Evolutionary conservation across 2,888 invertebrate genomes (phyloP).

Genomic region (Syritta pipiens): DNA sequence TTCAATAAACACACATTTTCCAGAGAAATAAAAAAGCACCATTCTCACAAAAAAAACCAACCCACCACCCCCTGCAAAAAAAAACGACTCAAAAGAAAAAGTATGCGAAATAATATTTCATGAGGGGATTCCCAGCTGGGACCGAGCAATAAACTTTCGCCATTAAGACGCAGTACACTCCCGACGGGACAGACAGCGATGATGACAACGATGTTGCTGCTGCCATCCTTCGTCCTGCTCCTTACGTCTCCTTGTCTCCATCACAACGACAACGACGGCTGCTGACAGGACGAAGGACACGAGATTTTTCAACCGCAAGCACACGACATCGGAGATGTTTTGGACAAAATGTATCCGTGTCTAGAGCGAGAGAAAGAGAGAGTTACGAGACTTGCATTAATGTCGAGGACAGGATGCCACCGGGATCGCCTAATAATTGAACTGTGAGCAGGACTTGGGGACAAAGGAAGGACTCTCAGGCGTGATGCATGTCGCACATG

Average conservation of each 20-base stretch:
- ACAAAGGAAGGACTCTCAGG: too few relatives aligned
- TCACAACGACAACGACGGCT: not conserved
- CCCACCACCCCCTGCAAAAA: not conserved
- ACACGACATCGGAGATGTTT: too few relatives aligned
- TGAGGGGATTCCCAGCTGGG: constrained; percentile 22
- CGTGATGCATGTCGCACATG: too few relatives aligned
- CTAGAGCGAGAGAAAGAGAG: too few relatives aligned
- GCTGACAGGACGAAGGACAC: not conserved
- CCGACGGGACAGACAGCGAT: constrained; percentile 22
- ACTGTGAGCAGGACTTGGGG: not conserved
- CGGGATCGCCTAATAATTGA: not conserved
- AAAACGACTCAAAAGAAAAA: not conserved
- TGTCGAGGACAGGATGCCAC: not conserved
- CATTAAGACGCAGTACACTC: constrained; percentile 12
- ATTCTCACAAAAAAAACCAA: not conserved
- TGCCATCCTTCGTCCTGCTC: not conserved
- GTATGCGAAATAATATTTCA: constrained; percentile 20
- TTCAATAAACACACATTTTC: constrained; percentile 20
- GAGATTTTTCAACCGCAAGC: not conserved
- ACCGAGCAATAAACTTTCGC: constrained; percentile 26
- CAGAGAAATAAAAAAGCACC: too few relatives aligned
- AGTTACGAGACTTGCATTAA: too few relatives aligned
- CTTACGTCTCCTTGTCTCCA: constrained; percentile 10
- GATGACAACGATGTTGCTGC: constrained; percentile 37
- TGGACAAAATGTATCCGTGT: not conserved